phyloP scores from a whole-genome alignment of 2,888 invertebrate genomes.

The Phrixothrix hirtus region DNA sequence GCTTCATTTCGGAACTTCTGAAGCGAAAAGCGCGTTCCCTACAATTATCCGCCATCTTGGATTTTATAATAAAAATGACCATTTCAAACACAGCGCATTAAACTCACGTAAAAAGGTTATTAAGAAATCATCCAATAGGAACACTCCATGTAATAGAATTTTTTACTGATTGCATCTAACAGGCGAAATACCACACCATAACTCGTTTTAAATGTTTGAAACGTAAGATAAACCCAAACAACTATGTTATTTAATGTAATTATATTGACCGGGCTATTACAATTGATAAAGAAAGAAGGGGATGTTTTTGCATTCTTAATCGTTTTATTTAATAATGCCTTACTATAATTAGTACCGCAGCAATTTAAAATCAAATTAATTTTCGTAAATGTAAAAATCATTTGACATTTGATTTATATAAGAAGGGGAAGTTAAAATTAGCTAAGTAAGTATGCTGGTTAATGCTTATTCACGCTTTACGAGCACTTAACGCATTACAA shows the following conservation, averaged over 20 bases:
- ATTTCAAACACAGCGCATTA: constrained; percentile 50
- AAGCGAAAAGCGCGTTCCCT: constrained; percentile 27
- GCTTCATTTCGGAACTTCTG: constrained; percentile 23
- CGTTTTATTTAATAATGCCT: too few relatives aligned
- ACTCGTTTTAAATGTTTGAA: constrained; percentile 19
- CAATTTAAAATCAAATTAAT: not conserved
- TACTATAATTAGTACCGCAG: too few relatives aligned
- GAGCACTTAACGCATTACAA: not conserved
- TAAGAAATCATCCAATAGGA: constrained; percentile 55
- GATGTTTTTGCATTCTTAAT: too few relatives aligned
- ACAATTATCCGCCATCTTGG: constrained; percentile 51
- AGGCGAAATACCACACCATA: constrained; percentile 28
- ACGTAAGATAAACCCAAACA: constrained; percentile 5
- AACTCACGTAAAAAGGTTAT: constrained; percentile 58
- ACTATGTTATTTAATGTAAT: constrained; percentile 16
- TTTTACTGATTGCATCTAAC: constrained; percentile 45
- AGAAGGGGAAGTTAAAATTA: too few relatives aligned
- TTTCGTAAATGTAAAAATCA: too few relatives aligned
- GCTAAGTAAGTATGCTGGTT: too few relatives aligned
- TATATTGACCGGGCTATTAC: not conserved
- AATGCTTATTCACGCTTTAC: not conserved
- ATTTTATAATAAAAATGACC: constrained; percentile 57
- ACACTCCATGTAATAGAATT: constrained; percentile 54
- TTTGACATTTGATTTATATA: too few relatives aligned
- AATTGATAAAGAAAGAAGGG: not conserved